A percentile compares a stretch with the other conserved stretches of the same genome.
Conservation (phyloP, 1,140 invertebrate species). For the Uloborus diversus region DNA sequence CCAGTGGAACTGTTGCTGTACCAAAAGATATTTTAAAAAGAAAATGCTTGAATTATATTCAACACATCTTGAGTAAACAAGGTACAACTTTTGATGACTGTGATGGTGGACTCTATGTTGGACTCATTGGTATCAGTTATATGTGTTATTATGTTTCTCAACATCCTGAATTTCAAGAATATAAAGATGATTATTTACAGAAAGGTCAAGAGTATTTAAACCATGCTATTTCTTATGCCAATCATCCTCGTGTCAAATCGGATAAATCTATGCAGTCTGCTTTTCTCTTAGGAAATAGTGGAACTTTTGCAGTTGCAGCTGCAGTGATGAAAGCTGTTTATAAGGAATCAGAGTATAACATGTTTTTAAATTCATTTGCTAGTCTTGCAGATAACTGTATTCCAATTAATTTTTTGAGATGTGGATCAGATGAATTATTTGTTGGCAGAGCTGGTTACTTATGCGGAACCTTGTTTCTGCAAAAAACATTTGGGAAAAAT, state of each 20-base stretch:
- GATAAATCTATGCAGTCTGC: constrained; percentile 60
- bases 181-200: constrained; percentile 62
- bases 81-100: constrained; percentile 57
- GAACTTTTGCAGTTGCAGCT: constrained; percentile 65
- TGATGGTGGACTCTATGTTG: constrained; percentile 69
- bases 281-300: constrained; percentile 68
- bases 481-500: constrained; percentile 69
- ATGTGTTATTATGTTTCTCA: constrained; percentile 66
- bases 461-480: constrained; percentile 78
- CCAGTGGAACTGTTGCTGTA: not conserved
- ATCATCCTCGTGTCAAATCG: constrained; percentile 12
- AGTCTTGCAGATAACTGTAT: constrained; percentile 62
- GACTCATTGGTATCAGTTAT: constrained; percentile 68
- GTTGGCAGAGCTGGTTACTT: constrained; percentile 84
- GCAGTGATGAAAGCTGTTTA: constrained; percentile 63
- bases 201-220: constrained; percentile 62
- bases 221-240: constrained; percentile 60
- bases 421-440: constrained; percentile 84
- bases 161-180: constrained; percentile 59
- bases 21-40: constrained; percentile 12
- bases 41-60: not conserved
- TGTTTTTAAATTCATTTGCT: constrained; percentile 62
- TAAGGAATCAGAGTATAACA: constrained; percentile 58
- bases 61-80: constrained; percentile 23
- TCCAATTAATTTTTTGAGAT: constrained; percentile 72